Evolutionary conservation across 2,888 invertebrate genomes (phyloP).

Genomic region (Mythimna lalbum): DNA sequence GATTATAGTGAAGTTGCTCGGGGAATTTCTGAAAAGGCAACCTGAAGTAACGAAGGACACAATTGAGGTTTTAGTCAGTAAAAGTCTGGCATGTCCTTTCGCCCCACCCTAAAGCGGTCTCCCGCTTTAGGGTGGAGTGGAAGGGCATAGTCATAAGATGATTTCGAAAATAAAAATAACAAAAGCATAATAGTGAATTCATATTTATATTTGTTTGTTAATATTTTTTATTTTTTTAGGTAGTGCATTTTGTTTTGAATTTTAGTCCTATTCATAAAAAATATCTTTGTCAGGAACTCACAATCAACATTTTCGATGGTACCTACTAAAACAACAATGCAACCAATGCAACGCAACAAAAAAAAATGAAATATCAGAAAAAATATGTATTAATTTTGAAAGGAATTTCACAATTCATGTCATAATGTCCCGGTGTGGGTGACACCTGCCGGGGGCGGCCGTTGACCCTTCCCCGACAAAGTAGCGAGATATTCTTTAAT

Average conservation of each 20-base stretch:
- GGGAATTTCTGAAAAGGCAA: too few species aligned
- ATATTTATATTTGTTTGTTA: too few species aligned
- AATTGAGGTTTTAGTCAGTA: too few species aligned
- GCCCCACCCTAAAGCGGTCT: too few species aligned
- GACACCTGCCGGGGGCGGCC: slow-evolving; percentile 56
- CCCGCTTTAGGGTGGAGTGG: too few species aligned
- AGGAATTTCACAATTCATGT: slow-evolving; percentile 55
- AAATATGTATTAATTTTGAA: slow-evolving; percentile 55
- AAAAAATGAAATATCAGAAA: slow-evolving; percentile 33
- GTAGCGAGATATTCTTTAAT: slow-evolving; percentile 47
- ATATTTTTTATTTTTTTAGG: too few species aligned
- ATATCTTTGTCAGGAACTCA: background rate
- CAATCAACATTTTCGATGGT: slow-evolving; percentile 12
- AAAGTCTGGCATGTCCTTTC: too few species aligned
- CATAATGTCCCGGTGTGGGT: slow-evolving; percentile 56
- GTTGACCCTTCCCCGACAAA: slow-evolving; percentile 52
- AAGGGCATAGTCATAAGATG: too few species aligned
- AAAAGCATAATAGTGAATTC: too few species aligned
- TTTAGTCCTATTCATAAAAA: slow-evolving; percentile 5
- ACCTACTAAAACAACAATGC: slow-evolving; percentile 37
- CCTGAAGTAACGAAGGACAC: too few species aligned
- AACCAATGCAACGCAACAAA: too few species aligned
- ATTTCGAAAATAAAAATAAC: too few species aligned
- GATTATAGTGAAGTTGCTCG: background rate
- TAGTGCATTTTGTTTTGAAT: background rate